phyloP scores from a whole-genome alignment of 2,888 invertebrate species.

The Lasioglossum zephyrum region DNA sequence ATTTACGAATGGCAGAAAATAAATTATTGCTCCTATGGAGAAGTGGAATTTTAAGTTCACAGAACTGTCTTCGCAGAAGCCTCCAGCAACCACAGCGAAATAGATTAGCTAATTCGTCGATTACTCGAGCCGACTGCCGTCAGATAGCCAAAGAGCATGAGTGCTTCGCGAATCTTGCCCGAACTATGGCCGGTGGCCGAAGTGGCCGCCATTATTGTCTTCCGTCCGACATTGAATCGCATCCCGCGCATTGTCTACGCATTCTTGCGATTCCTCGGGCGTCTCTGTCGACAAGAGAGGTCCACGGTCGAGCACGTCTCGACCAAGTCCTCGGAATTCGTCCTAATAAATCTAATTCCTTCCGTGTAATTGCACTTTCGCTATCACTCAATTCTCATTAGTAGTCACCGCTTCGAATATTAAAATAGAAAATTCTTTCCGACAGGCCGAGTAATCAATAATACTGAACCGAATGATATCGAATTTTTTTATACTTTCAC shows the following conservation, averaged over 20 bases:
- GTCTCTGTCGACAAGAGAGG: slow-evolving; percentile 8
- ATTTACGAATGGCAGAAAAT: not conserved
- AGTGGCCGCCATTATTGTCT: slow-evolving; percentile 2
- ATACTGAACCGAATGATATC: not conserved
- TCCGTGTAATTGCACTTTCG: not conserved
- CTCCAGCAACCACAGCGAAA: not conserved
- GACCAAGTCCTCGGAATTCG: not conserved
- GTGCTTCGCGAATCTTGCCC: slow-evolving; percentile 1
- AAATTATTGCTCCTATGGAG: not conserved
- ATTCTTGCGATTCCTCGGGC: not conserved
- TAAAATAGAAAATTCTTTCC: not conserved
- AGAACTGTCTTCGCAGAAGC: not conserved
- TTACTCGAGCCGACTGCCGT: not conserved
- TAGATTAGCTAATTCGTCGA: not conserved
- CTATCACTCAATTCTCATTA: not conserved
- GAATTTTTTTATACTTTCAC: not conserved
- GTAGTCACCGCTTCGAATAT: not conserved
- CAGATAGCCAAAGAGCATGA: not conserved
- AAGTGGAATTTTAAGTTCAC: not conserved
- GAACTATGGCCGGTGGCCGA: not conserved
- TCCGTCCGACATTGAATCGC: slow-evolving; percentile 10
- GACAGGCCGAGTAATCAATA: not conserved
- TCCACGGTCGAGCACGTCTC: not conserved
- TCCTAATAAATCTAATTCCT: slow-evolving; percentile 3
- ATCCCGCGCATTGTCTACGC: slow-evolving; percentile 8